Evolutionary conservation across 1,140 invertebrate species (phyloP), one percentile per base, ranked within the genome.

Genomic region (Nymphalis io): DNA sequence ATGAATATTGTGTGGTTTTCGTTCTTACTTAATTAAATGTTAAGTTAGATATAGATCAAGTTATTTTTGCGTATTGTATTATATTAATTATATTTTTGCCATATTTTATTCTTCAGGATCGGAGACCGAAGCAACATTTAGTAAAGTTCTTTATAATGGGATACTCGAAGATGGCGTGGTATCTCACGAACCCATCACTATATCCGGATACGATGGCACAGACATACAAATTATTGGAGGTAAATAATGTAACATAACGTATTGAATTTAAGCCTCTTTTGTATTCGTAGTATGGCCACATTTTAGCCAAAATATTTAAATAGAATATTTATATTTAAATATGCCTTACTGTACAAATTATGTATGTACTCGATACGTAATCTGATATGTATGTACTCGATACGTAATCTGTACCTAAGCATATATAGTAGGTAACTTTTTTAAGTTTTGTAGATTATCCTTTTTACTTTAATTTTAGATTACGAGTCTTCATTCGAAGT

Each of bases 121-220:
- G 62, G 42, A 21, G 10, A 60, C 63, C 60, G 74, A 74, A 3
- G 64, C 6, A 6, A 21, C 51, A 20, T 88, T 88, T 63, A 79
- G 81, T n/a, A 81, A 79, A 63, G 44, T 82, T 60, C 58, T 85
- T 1, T 85, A 81, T 60, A 70, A 78, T 53, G 85, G 87, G 55
- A 60, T 68, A 18, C 42, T 85, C 12, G 68, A 78, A 57, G 42
- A 63, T 18, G 64, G 63, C 27, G 57, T 48, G 18, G 70, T 88
- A 3, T 58, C 63, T 20, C 86, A 88, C 67, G 86, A 87, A 27
- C 8, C 16, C 5, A 87, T 88, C 60, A 77, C 53, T n/a, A 21
- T 88, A 18, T 33, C 48, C 8, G 73, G 74, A 23, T 82, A 73
- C 38, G 66, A 20, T 53, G 83, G 74, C 61, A 59, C 74, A 12